These are phyloP conservation scores for Holacanthus passer DNA, from an alignment of 2,113 vertebrate species.

Conservation along the genomic window DNA sequence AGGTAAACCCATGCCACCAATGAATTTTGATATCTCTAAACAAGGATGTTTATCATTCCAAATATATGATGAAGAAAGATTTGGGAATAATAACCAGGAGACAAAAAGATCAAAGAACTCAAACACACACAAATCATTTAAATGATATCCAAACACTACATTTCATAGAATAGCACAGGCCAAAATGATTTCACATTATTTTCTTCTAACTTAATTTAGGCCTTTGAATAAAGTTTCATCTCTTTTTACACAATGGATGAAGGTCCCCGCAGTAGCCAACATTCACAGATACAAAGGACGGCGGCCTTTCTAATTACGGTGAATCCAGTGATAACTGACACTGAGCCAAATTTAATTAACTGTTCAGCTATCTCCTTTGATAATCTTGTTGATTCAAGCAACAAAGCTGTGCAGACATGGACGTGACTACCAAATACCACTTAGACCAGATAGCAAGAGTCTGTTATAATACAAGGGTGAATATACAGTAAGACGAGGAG, in stretches of 20 bases:
- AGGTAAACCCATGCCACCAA: neutral
- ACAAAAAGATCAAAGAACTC: neutral
- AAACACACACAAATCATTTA: neutral
- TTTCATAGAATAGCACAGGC: neutral
- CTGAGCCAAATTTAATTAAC: slow-evolving; percentile 64
- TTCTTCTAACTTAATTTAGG: slow-evolving; percentile 3
- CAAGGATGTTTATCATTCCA: neutral
- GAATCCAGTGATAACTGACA: slow-evolving; percentile 53
- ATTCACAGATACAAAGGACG: slow-evolving; percentile 38
- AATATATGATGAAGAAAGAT: neutral
- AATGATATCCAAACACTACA: neutral
- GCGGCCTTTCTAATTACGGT: slow-evolving; percentile 47
- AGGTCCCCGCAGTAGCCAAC: slow-evolving; percentile 12
- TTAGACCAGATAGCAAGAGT: slow-evolving; percentile 15
- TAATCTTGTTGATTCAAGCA: slow-evolving; percentile 62
- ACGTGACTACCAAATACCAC: slow-evolving; percentile 24
- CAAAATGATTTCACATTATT: neutral
- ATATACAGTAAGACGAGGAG: neutral
- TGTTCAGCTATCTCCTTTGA: slow-evolving; percentile 44
- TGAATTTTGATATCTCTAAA: neutral
- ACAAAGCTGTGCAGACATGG: slow-evolving; percentile 30
- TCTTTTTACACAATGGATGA: slow-evolving; percentile 28
- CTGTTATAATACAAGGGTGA: neutral
- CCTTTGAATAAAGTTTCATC: neutral
- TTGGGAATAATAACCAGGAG: neutral